Evolutionary conservation across 2,113 vertebrate genomes (phyloP).

Genomic region (Protobothrops mucrosquamatus): DNA sequence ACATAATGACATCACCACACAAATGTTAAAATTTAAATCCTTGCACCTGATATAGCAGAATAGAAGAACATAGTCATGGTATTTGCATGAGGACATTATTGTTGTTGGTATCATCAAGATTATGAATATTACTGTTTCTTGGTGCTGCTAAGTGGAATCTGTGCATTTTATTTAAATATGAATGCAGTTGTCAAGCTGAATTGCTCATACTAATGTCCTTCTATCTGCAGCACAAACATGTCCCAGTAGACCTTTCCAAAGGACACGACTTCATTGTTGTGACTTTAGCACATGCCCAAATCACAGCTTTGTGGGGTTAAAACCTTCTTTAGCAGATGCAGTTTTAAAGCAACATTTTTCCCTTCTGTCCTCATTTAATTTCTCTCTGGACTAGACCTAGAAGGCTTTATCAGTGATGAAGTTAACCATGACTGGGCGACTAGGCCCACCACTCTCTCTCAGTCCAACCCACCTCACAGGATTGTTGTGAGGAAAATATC

Average conservation of each 20-base stretch:
- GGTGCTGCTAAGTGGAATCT: background rate
- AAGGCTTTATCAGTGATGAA: background rate
- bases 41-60: background rate
- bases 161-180: background rate
- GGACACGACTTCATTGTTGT: background rate
- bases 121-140: background rate
- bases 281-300: background rate
- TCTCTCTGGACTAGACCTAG: background rate
- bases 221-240: background rate
- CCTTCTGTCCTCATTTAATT: background rate
- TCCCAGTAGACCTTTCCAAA: background rate
- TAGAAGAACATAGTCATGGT: background rate
- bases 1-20: background rate
- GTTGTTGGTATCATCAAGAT: background rate
- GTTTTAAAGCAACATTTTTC: background rate
- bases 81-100: background rate
- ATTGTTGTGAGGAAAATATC: background rate
- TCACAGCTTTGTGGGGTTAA: background rate
- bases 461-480: background rate
- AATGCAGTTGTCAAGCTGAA: background rate
- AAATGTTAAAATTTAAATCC: background rate
- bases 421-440: background rate
- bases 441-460: background rate
- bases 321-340: background rate
- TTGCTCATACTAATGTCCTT: background rate